Conservation (phyloP, 1,140 invertebrate genomes). For the Drosophila hydei region DNA sequence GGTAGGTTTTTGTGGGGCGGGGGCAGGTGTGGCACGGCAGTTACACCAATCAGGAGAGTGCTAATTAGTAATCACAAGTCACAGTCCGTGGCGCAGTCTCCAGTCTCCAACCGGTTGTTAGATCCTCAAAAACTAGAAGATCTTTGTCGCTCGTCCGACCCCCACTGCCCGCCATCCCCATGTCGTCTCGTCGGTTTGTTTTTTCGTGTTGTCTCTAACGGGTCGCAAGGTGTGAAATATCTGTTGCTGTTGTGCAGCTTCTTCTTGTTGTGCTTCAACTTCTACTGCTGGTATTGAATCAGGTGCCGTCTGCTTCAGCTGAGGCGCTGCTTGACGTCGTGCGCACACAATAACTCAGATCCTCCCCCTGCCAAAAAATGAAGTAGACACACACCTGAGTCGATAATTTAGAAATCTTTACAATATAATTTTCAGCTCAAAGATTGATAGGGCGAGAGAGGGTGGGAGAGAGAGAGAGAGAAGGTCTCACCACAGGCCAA, state of each 20-base stretch:
- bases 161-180: constrained; percentile 7
- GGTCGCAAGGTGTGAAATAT: constrained; percentile 70
- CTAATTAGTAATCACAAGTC: constrained; percentile 78
- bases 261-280: constrained; percentile 16
- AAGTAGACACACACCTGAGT: not conserved
- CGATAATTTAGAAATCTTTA: constrained; percentile 77
- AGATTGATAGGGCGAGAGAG: not conserved
- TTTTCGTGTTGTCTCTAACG: constrained; percentile 53
- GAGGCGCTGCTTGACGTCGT: constrained; percentile 66
- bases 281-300: constrained; percentile 53
- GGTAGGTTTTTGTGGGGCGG: not conserved
- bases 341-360: constrained; percentile 62
- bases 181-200: not conserved
- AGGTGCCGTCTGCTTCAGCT: constrained; percentile 51
- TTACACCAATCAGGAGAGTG: constrained; percentile 73
- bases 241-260: constrained; percentile 8
- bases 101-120: constrained; percentile 54
- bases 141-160: constrained; percentile 36
- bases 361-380: constrained; percentile 55
- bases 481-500: not conserved
- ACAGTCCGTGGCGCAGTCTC: constrained; percentile 33
- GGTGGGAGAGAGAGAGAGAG: not conserved
- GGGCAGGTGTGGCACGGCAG: not conserved
- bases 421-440: constrained; percentile 20
- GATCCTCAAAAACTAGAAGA: constrained; percentile 58